Conservation (phyloP, 2,797 vertebrate species). For the Rhinophrynus dorsalis region DNA sequence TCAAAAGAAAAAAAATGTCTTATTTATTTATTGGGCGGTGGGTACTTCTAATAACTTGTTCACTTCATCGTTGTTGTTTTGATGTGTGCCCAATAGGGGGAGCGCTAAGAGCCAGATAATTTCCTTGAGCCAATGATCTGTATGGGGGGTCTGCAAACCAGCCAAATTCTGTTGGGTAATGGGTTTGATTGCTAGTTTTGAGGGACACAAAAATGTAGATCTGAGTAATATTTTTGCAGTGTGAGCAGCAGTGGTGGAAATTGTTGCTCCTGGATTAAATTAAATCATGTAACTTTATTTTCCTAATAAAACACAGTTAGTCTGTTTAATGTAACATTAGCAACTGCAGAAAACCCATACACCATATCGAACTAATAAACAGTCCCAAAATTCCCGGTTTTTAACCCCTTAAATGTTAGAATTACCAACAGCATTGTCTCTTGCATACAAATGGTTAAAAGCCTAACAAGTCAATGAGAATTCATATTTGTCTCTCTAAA, state of each 20-base stretch:
- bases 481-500: no score
- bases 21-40: no score
- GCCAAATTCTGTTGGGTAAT: not conserved
- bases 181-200: not conserved
- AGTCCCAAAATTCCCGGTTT: no score
- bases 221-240: not conserved
- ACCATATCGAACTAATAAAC: no score
- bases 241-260: not conserved
- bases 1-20: constrained; percentile 6
- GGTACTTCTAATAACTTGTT: not conserved
- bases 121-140: not conserved
- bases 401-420: no score
- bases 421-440: no score
- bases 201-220: not conserved
- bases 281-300: not conserved
- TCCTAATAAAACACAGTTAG: no score
- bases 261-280: not conserved
- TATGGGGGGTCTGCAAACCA: constrained; percentile 4
- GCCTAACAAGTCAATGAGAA: no score
- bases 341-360: no score
- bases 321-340: no score
- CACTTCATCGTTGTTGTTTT: not conserved
- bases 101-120: not conserved
- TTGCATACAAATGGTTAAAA: no score
- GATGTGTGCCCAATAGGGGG: constrained; percentile 15